A percentile compares a stretch with the other conserved stretches of the same genome.
These are phyloP conservation scores for Mustelus asterias DNA, from an alignment of 2,113 vertebrate genomes.

Conservation along the genomic window DNA sequence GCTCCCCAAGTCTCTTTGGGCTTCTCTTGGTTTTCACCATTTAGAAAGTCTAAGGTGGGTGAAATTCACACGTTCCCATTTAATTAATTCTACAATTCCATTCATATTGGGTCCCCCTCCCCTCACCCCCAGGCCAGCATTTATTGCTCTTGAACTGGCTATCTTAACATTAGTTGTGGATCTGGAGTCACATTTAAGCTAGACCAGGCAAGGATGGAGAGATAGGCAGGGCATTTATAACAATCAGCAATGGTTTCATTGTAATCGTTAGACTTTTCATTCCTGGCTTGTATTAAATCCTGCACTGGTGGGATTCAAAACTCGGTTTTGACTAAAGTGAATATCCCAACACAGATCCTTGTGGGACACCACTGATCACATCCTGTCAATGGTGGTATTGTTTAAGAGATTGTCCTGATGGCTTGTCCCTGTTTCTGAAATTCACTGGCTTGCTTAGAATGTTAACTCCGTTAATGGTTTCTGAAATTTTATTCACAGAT, in stretches of 20 bases:
- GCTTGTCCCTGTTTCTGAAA: background rate
- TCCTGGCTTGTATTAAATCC: too few species aligned
- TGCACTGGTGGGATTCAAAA: too few species aligned
- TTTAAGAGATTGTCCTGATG: background rate
- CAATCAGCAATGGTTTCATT: too few species aligned
- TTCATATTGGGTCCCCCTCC: background rate
- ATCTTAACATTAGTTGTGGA: too few species aligned
- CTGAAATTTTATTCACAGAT: slow-evolving; percentile 27
- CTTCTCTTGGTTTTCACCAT: background rate
- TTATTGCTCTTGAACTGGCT: too few species aligned
- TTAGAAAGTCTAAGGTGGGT: background rate
- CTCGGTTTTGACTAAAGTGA: background rate
- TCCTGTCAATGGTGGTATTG: background rate
- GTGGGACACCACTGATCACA: background rate
- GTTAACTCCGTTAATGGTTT: background rate
- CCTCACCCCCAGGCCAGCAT: too few species aligned
- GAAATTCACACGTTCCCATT: background rate
- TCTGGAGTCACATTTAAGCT: too few species aligned
- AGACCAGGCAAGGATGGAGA: too few species aligned
- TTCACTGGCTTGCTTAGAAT: background rate
- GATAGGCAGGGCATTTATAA: too few species aligned
- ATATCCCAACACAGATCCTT: background rate
- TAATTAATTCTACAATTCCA: background rate
- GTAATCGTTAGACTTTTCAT: too few species aligned
- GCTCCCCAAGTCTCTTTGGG: background rate